phyloP scores from a whole-genome alignment of 1,140 invertebrate genomes.

The Drosophila pachea region DNA sequence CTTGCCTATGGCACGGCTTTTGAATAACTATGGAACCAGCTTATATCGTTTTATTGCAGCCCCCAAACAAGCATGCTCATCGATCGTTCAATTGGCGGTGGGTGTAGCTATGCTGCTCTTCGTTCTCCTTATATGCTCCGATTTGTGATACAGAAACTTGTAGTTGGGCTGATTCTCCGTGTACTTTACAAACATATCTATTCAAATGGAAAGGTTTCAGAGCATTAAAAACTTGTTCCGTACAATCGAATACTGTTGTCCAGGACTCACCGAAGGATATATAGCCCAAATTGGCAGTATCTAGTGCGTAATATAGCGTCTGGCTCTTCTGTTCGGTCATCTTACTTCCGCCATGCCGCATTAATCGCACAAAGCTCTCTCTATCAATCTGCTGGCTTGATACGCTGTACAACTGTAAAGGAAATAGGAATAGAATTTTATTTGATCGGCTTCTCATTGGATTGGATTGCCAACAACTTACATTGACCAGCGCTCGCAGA shows the following conservation, averaged over 20 bases:
- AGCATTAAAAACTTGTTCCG: too few relatives aligned
- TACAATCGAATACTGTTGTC: background rate
- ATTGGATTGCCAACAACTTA: conserved; percentile 31
- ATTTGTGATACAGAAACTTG: conserved; percentile 68
- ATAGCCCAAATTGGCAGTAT: conserved; percentile 55
- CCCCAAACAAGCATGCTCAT: conserved; percentile 29
- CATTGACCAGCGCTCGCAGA: conserved; percentile 59
- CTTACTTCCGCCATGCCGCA: conserved; percentile 65
- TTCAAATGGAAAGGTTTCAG: background rate
- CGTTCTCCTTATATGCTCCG: conserved; percentile 60
- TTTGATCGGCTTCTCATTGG: background rate
- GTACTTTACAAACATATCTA: conserved; percentile 51
- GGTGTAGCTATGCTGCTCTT: conserved; percentile 31
- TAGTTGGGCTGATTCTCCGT: conserved; percentile 56
- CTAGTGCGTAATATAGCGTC: conserved; percentile 61
- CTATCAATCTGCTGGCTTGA: conserved; percentile 58
- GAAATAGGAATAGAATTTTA: background rate
- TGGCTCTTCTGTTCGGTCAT: conserved; percentile 60
- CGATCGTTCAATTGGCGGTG: conserved; percentile 30
- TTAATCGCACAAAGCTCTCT: conserved; percentile 56
- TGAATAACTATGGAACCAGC: conserved; percentile 28
- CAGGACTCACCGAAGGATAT: conserved; percentile 62
- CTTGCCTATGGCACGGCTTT: conserved; percentile 22
- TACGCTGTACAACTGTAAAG: conserved; percentile 60
- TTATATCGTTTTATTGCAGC: conserved; percentile 27